A percentile compares a stretch with the other conserved stretches of the same genome.
Evolutionary conservation across 2,113 vertebrate genomes (phyloP).

Genomic region (Syngnathoides biaculeatus): DNA sequence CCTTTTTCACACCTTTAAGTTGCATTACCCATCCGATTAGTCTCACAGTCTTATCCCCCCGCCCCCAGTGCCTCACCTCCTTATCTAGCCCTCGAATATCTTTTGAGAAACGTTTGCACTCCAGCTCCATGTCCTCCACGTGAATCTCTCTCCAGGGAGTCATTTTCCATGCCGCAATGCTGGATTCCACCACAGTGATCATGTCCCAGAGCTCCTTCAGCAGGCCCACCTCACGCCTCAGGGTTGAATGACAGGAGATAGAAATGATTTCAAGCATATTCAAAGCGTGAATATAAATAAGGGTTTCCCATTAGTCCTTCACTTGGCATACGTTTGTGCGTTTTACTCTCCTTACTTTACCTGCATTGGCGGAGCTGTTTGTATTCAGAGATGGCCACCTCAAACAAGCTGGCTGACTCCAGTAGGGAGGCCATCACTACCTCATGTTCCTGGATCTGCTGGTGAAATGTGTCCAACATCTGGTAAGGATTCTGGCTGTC

Average conservation of each 20-base stretch:
- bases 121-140: constrained; percentile 86
- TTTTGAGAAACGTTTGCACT: constrained; percentile 85
- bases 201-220: constrained; percentile 89
- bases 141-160: constrained; percentile 84
- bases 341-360: constrained; percentile 51
- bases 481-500: constrained; percentile 76
- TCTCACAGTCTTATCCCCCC: not conserved
- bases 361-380: constrained; percentile 87
- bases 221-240: constrained; percentile 69
- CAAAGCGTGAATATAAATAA: constrained; percentile 6
- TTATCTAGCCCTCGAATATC: constrained; percentile 83
- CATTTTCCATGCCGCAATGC: constrained; percentile 80
- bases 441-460: constrained; percentile 83
- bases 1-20: not conserved
- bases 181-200: constrained; percentile 76
- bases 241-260: not conserved
- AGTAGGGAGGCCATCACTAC: constrained; percentile 78
- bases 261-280: constrained; percentile 9
- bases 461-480: constrained; percentile 77
- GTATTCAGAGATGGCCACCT: constrained; percentile 85
- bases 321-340: not conserved
- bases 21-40: not conserved
- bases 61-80: constrained; percentile 75
- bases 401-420: constrained; percentile 85
- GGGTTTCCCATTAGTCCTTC: constrained; percentile 24